These are phyloP conservation scores for Dasyurus viverrinus DNA, from an alignment of 2,113 vertebrate species.

Conservation along the genomic window DNA sequence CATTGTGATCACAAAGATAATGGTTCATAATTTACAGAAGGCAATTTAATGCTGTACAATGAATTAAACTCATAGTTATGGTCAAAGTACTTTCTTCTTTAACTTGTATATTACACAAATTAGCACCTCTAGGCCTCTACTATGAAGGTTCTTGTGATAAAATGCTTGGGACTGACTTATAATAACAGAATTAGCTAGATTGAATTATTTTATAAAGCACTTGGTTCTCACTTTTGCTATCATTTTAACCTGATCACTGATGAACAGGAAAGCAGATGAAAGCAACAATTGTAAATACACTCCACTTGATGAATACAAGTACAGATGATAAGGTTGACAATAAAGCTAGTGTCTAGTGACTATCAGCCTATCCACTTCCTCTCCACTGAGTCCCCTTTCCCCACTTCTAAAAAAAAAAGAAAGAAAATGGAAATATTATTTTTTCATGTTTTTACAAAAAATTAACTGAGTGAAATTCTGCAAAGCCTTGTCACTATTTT, in stretches of 20 bases:
- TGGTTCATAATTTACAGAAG: neutral
- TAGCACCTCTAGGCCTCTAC: neutral
- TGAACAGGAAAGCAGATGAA: fast-evolving
- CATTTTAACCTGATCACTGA: neutral
- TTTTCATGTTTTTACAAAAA: neutral
- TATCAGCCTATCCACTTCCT: neutral
- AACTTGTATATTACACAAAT: fast-evolving
- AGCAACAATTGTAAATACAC: neutral
- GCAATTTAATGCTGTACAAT: neutral
- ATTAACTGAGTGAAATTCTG: neutral
- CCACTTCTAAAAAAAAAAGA: neutral
- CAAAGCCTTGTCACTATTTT: neutral
- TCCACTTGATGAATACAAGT: neutral
- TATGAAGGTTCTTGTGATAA: too few relatives aligned
- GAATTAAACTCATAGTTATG: neutral
- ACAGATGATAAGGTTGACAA: neutral
- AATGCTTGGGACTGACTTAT: neutral
- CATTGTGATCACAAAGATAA: neutral
- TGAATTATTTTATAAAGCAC: neutral
- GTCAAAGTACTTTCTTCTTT: neutral
- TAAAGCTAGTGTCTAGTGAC: neutral
- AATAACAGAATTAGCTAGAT: neutral
- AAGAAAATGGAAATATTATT: neutral
- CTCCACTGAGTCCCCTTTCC: neutral
- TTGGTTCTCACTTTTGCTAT: neutral